phyloP scores from a whole-genome alignment of 2,888 invertebrate genomes.

The Epistrophe grossulariae region DNA sequence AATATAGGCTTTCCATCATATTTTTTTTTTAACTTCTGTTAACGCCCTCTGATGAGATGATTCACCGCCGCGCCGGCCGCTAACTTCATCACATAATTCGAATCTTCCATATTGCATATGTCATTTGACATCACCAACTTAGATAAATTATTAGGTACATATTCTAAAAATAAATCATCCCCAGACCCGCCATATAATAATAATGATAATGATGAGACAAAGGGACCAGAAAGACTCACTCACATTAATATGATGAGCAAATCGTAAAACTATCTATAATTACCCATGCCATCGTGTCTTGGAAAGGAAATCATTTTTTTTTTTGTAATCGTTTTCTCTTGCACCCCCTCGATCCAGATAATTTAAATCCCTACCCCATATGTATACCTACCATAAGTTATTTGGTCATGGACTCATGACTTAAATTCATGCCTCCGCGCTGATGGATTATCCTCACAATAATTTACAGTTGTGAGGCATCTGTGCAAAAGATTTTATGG shows the following conservation, averaged over 20 bases:
- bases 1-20: not conserved
- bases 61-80: not conserved
- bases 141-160: not conserved
- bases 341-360: not conserved
- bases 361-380: not conserved
- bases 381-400: no score
- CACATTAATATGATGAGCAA: not conserved
- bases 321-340: not conserved
- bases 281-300: conserved; percentile 1
- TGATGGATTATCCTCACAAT: conserved; percentile 45
- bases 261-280: conserved; percentile 20
- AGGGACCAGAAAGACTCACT: not conserved
- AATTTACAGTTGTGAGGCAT: conserved; percentile 25
- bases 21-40: not conserved
- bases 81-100: not conserved
- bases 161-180: not conserved
- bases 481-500: conserved; percentile 23
- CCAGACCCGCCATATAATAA: not conserved
- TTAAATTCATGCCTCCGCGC: not conserved
- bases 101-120: not conserved
- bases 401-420: not conserved
- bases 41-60: not conserved
- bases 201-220: not conserved
- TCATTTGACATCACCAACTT: conserved; percentile 2
- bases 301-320: not conserved